Evolutionary conservation across 2,888 invertebrate genomes (phyloP), one percentile per base, ranked within the genome.

Genomic region (Candidula unifasciata): DNA sequence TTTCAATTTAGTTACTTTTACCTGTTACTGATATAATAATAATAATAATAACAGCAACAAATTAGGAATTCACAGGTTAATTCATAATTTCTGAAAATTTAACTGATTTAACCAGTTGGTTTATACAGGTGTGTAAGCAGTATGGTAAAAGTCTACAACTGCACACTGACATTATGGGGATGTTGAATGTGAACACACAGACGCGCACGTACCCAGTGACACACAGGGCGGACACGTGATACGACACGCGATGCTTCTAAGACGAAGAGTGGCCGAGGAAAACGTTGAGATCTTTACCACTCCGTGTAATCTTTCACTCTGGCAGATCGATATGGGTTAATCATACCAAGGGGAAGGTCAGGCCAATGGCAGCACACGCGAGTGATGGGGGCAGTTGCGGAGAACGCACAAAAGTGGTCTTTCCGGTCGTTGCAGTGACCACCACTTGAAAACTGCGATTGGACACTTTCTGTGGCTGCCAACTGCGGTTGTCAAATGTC

Each of bases 241-340:
- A 69, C 35, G 33, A 16, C 33, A 33, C 71, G 71, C 33, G 71
- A 71, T 33, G 18, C 30, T 35, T 18, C 71, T 71, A 71, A 35
- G 71, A 37, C 30, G 30, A 27, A 54, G 52, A 13, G 52, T 74
- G 52, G 27, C 27, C 13, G 77, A 60, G 27, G 16, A 35, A 6
- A 78, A 57, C 77, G 60, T 57, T n/a, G 64, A 78, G 57, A 24
- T 21, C n/a, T n/a, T 66, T 66, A 37, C 66, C 44, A 21, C 16
- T 44, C 24, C 44, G 57, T 30, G 57, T 57, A 77, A 77, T 77
- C 76, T 33, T 35, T 13, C 76, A 57, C 57, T 35, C 18, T 21
- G 33, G 10, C 64, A 66, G 37, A 79, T 79, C 79, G n/a, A 79
- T 79, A 66, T 18, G n/a, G 79, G 44, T 79, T 79, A 79, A 79